Evolutionary conservation across 2,113 vertebrate genomes (phyloP).

Genomic region (Pipra filicauda): DNA sequence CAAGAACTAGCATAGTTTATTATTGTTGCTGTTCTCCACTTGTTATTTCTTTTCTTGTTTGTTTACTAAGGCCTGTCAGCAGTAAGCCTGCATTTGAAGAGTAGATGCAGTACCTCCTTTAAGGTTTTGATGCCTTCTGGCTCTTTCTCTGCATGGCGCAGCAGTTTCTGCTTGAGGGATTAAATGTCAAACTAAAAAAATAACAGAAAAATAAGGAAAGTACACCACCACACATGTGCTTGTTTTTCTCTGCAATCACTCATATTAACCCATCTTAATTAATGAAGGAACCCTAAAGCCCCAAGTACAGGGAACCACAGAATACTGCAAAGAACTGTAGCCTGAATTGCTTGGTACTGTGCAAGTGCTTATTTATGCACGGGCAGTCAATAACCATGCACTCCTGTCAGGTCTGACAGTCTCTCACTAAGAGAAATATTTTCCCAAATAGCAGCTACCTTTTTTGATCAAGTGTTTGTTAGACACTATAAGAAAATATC

Average conservation of each 20-base stretch:
- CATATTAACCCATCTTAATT: not conserved
- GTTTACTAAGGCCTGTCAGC: not conserved
- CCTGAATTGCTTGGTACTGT: not conserved
- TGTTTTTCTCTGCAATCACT: not conserved
- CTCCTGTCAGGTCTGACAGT: not conserved
- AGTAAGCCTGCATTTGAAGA: not conserved
- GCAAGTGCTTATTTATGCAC: not conserved
- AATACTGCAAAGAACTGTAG: not conserved
- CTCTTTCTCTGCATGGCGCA: not conserved
- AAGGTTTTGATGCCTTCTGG: not conserved
- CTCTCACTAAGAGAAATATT: not conserved
- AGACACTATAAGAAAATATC: not conserved
- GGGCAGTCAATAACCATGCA: not conserved
- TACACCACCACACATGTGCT: not conserved
- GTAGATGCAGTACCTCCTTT: not conserved
- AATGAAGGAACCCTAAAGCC: not conserved
- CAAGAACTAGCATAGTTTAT: not conserved
- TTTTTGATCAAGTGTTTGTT: not conserved
- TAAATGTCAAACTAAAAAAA: not conserved
- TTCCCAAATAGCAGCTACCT: not conserved
- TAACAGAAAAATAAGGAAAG: not conserved
- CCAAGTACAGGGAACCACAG: not conserved
- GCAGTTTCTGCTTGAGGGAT: not conserved
- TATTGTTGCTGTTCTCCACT: not conserved
- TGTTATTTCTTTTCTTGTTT: not conserved